Evolutionary conservation across 2,888 invertebrate species (phyloP).

Genomic region (Orthosia gracilis): DNA sequence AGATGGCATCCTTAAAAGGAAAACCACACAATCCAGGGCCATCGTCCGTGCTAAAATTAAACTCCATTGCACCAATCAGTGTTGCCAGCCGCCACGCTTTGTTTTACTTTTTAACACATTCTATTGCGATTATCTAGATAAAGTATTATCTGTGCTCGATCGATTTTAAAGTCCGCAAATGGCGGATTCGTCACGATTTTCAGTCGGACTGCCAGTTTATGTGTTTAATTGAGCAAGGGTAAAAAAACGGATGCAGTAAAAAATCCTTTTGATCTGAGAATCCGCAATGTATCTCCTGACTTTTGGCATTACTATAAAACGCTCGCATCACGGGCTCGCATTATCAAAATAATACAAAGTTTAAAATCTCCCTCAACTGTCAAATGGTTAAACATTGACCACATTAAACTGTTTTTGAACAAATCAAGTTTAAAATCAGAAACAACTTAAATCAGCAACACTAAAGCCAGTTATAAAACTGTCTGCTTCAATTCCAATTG

Average conservation of each 20-base stretch:
- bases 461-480: constrained; percentile 7
- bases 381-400: too few relatives aligned
- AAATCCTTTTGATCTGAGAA: constrained; percentile 11
- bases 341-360: not conserved
- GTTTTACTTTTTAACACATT: constrained; percentile 66
- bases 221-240: constrained; percentile 28
- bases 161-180: constrained; percentile 48
- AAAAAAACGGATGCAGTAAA: constrained; percentile 24
- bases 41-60: constrained; percentile 76
- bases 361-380: too few relatives aligned
- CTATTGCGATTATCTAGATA: constrained; percentile 63
- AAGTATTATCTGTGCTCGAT: constrained; percentile 48
- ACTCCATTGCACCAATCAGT: constrained; percentile 75
- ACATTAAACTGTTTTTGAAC: not conserved
- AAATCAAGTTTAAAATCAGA: constrained; percentile 4
- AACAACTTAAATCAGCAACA: not conserved
- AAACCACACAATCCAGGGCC: constrained; percentile 69
- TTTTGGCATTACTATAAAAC: not conserved
- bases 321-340: not conserved
- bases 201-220: constrained; percentile 6
- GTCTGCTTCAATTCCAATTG: constrained; percentile 23
- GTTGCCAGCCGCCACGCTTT: constrained; percentile 64
- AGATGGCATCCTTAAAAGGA: constrained; percentile 71
- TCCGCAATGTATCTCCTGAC: not conserved
- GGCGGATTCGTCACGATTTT: constrained; percentile 50